These are phyloP conservation scores for Chondrosia reniformis DNA, from an alignment of 37 sponge, comb jelly and placozoan species.

Conservation along the genomic window DNA sequence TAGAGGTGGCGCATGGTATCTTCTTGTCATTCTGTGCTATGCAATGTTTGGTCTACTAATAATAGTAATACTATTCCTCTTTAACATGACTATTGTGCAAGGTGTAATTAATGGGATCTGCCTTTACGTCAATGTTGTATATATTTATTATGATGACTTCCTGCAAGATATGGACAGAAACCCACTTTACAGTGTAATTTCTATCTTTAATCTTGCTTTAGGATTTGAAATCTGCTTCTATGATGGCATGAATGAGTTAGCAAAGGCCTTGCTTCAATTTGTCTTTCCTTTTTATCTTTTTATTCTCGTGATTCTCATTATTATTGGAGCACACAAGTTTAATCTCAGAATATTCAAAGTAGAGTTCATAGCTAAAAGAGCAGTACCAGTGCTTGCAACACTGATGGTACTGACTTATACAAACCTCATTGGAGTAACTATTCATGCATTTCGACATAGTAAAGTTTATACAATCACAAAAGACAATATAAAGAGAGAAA, in stretches of 20 bases:
- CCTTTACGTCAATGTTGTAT: conserved; percentile 39
- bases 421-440: not conserved
- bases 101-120: conserved; percentile 43
- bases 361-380: not conserved
- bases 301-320: not conserved
- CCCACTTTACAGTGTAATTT: not conserved
- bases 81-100: conserved; percentile 25
- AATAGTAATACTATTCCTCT: conserved; percentile 22
- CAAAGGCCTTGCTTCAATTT: conserved; percentile 9
- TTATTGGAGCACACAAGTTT: conserved; percentile 5
- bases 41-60: conserved; percentile 21
- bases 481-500: no score
- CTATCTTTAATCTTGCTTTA: not conserved
- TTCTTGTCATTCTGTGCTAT: conserved; percentile 1
- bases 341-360: not conserved
- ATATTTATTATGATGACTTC: not conserved
- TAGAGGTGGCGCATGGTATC: conserved; percentile 8
- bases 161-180: not conserved
- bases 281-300: conserved; percentile 17
- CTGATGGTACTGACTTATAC: conserved; percentile 18
- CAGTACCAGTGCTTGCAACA: conserved; percentile 17
- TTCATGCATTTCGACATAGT: not conserved
- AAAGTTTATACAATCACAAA: no score
- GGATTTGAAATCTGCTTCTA: conserved; percentile 3
- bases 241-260: conserved; percentile 9